Conservation (phyloP, 2,888 invertebrate genomes). For the Drosophila diplacantha region DNA sequence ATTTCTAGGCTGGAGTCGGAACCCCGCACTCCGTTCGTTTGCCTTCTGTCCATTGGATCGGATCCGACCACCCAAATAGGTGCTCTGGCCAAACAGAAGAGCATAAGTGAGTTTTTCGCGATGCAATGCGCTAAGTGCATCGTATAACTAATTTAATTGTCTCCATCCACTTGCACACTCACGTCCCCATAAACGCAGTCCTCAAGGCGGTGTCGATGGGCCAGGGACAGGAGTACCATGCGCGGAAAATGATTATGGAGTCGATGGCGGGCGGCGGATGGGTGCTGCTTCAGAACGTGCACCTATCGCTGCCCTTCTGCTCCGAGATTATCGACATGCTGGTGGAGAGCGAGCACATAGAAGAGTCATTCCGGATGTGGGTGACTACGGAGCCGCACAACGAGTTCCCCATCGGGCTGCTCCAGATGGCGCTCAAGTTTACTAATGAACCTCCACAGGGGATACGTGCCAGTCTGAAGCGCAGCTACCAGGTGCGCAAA, state of each 20-base stretch:
- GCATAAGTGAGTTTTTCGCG: constrained; percentile 83
- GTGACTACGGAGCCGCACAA: constrained; percentile 95
- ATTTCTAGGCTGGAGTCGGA: constrained; percentile 90
- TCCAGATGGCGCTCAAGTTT: constrained; percentile 96
- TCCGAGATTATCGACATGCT: constrained; percentile 94
- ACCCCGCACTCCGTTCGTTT: constrained; percentile 91
- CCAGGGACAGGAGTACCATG: constrained; percentile 94
- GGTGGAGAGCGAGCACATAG: constrained; percentile 89
- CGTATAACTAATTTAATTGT: constrained; percentile 2
- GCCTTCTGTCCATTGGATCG: constrained; percentile 95
- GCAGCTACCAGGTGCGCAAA: constrained; percentile 87
- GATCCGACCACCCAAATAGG: constrained; percentile 98
- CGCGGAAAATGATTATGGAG: constrained; percentile 88
- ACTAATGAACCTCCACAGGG: constrained; percentile 99
- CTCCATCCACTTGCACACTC: no score
- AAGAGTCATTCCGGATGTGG: constrained; percentile 93
- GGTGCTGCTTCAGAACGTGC: constrained; percentile 97
- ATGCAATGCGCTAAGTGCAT: neutral
- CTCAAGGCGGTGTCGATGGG: constrained; percentile 96
- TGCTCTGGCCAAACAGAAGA: constrained; percentile 89
- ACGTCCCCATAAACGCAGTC: constrained; percentile 77
- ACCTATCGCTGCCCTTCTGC: constrained; percentile 95
- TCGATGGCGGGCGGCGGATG: constrained; percentile 91
- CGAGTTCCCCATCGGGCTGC: constrained; percentile 92
- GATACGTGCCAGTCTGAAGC: constrained; percentile 93